These are phyloP conservation scores for Echiichthys vipera DNA, from an alignment of 2,797 vertebrate species.

Conservation along the genomic window DNA sequence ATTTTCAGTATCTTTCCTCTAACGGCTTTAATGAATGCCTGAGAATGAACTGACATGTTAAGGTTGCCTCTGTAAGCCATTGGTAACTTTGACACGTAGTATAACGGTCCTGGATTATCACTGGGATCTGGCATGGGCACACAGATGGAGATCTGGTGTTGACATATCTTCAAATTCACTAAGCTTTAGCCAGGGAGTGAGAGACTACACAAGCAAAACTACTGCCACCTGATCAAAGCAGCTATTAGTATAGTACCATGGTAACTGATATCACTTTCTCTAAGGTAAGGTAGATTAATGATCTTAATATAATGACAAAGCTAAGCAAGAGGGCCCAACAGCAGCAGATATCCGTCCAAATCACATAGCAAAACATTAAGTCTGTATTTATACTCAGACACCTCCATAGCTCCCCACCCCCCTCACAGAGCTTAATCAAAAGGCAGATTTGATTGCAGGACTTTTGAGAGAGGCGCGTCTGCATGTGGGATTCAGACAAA, in stretches of 20 bases:
- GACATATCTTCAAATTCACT: neutral
- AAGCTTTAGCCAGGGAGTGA: constrained; percentile 4
- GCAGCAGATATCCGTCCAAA: constrained; percentile 44
- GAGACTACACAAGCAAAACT: neutral
- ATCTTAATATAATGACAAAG: constrained; percentile 47
- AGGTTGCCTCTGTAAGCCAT: neutral
- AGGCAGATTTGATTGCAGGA: constrained; percentile 58
- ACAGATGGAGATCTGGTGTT: constrained; percentile 10
- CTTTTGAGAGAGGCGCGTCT: constrained; percentile 12
- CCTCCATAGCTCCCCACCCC: constrained; percentile 9
- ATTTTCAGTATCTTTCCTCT: constrained; percentile 9
- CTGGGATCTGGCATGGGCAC: neutral
- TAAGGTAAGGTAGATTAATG: constrained; percentile 27
- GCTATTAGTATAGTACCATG: too few species aligned
- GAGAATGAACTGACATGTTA: constrained; percentile 16
- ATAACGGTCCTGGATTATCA: neutral
- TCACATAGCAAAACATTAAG: constrained; percentile 43
- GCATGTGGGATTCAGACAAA: constrained; percentile 16
- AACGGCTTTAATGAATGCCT: neutral
- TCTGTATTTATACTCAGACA: constrained; percentile 47
- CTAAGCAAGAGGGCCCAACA: constrained; percentile 29
- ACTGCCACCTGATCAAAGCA: constrained; percentile 23
- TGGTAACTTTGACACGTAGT: neutral
- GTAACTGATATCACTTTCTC: too few species aligned
- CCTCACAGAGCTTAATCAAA: constrained; percentile 47